Evolutionary conservation across 2,888 invertebrate genomes (phyloP), one percentile per base, ranked within the genome.

Genomic region (Pseudoips prasinana): DNA sequence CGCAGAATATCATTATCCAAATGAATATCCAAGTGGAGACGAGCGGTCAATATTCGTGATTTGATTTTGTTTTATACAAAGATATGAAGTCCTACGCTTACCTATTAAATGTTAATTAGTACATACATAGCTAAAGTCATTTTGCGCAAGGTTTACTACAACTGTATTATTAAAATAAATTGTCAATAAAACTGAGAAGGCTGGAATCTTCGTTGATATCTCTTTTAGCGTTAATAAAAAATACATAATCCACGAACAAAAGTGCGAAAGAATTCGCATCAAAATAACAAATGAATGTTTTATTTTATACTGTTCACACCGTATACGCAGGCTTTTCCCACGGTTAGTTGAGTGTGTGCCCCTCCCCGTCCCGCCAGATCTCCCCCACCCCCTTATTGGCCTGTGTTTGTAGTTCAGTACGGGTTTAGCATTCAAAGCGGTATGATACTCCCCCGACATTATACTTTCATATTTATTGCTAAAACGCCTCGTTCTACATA

Each of bases 1-100:
- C 81, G 82, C 81, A 68, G 84, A 83, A 85, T 81, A 85, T 80
- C 78, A 85, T 85, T 84, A 83, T 77, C 73, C 76, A 81, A 85
- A 85, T 83, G 78, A 84, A 81, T 74, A 75, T 77, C 72, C 66
- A 73, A 71, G 66, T 70, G 58, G 57, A 64, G 62, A 64, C 55
- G 56, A 58, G 54, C 65, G 61, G 64, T 67, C 63, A 66, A 62
- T 58, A 67, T 56, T 67, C 54, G 57, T 56, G 63, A 63, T 69
- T 65, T 66, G 63, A 66, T 73, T 72, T 67, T 64, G 59, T 65
- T 65, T 64, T 42, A 47, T 36, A 20, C 20, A 7, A 7, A 20
- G 20, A n/a, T 20, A n/a, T 7, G 2, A 20, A 18, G n/a, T n/a
- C n/a, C n/a, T n/a, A n/a, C n/a, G n/a, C n/a, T 3, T 20, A 20